Evolutionary conservation across 2,113 vertebrate species (phyloP).

Genomic region (Hoplias malabaricus): DNA sequence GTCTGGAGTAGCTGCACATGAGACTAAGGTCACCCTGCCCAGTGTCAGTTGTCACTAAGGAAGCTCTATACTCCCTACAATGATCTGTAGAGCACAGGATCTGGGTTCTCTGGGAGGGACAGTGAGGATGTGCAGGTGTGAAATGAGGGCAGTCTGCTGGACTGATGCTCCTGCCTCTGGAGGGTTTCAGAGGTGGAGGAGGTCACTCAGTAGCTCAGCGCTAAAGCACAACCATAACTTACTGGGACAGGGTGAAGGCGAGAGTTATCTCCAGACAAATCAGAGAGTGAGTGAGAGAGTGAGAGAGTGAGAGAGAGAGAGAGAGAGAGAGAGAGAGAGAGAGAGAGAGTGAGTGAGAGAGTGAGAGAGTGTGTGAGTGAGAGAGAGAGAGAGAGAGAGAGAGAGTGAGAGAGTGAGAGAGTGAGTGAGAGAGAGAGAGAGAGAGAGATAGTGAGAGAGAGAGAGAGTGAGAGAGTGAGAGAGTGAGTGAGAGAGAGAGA

Average conservation of each 20-base stretch:
- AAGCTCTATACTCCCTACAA: too few species aligned
- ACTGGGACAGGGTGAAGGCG: slow-evolving; percentile 41
- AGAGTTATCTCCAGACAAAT: slow-evolving; percentile 53
- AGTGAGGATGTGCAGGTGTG: not conserved
- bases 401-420: too few species aligned
- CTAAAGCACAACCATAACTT: slow-evolving; percentile 57
- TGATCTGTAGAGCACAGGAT: too few species aligned
- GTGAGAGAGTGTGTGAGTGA: too few species aligned
- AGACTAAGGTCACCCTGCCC: too few species aligned
- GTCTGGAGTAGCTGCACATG: too few species aligned
- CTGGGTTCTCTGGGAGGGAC: too few species aligned
- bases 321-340: not conserved
- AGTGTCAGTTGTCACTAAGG: too few species aligned
- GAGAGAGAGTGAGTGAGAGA: slow-evolving; percentile 26
- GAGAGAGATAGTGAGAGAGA: too few species aligned
- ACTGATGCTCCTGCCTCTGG: slow-evolving; percentile 28
- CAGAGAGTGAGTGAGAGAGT: slow-evolving; percentile 27
- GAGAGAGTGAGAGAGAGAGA: slow-evolving; percentile 47
- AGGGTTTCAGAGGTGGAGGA: not conserved
- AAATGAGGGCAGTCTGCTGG: slow-evolving; percentile 34
- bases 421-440: too few species aligned
- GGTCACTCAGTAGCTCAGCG: slow-evolving; percentile 43
- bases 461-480: not conserved
- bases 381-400: not conserved
- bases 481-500: slow-evolving; percentile 3